These are phyloP conservation scores for Eupeodes latifasciatus DNA, from an alignment of 2,888 invertebrate species.

Conservation along the genomic window DNA sequence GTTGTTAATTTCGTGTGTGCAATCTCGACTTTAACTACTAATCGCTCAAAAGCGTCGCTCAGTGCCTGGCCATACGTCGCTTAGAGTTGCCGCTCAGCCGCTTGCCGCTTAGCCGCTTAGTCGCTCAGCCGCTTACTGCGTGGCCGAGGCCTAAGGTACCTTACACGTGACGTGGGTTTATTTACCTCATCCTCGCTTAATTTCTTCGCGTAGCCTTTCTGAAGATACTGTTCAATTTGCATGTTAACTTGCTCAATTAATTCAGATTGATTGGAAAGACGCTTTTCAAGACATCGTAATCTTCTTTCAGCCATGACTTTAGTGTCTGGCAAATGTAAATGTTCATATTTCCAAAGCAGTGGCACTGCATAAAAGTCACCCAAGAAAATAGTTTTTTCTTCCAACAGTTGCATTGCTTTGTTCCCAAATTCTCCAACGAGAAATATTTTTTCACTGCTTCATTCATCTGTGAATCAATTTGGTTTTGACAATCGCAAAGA, in stretches of 20 bases:
- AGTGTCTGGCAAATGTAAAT: background rate
- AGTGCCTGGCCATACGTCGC: too few relatives aligned
- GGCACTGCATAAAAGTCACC: slow-evolving; percentile 28
- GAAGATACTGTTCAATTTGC: slow-evolving; percentile 20
- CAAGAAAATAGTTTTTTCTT: background rate
- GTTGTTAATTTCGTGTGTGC: too few relatives aligned
- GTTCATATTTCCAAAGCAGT: slow-evolving; percentile 21
- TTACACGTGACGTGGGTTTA: too few relatives aligned
- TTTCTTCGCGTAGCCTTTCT: too few relatives aligned
- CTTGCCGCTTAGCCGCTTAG: too few relatives aligned
- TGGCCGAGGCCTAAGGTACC: too few relatives aligned
- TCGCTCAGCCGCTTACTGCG: too few relatives aligned
- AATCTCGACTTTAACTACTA: too few relatives aligned
- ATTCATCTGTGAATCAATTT: background rate
- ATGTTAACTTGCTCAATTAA: background rate
- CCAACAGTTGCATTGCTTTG: background rate
- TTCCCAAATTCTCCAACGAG: slow-evolving; percentile 3
- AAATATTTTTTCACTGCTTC: slow-evolving; percentile 24
- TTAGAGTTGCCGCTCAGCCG: too few relatives aligned
- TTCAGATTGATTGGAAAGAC: background rate
- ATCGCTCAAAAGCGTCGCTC: too few relatives aligned
- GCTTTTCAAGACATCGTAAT: slow-evolving; percentile 24
- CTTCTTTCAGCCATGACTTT: slow-evolving; percentile 23
- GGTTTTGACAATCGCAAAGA: slow-evolving; percentile 9
- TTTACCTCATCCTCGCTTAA: too few relatives aligned